Conservation (phyloP, 2,888 invertebrate genomes). For the Xestia ashworthii region DNA sequence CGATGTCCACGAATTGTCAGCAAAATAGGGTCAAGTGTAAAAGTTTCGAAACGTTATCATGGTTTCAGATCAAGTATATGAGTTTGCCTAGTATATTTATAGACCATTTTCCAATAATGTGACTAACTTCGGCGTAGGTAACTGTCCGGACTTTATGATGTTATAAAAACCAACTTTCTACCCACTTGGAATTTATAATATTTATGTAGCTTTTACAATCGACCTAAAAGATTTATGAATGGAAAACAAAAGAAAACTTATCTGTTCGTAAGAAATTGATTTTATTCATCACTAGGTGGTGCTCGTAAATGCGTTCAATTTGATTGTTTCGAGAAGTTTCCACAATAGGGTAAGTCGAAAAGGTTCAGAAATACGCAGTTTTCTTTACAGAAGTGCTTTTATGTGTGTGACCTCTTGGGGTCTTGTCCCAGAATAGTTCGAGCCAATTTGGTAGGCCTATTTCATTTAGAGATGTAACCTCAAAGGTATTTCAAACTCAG, state of each 20-base stretch:
- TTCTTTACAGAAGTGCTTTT: constrained; percentile 42
- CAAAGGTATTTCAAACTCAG: constrained; percentile 7
- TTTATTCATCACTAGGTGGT: constrained; percentile 57
- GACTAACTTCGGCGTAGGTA: background rate
- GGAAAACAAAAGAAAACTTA: constrained; percentile 50
- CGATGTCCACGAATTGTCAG: background rate
- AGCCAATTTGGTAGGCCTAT: constrained; percentile 23
- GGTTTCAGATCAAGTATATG: background rate
- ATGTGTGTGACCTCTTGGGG: constrained; percentile 40
- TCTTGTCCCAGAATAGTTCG: constrained; percentile 39
- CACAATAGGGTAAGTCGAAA: constrained; percentile 17
- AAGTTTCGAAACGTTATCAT: background rate
- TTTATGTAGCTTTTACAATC: constrained; percentile 3
- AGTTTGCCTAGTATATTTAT: too few species aligned
- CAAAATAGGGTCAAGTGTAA: background rate
- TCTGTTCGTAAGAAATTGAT: constrained; percentile 57
- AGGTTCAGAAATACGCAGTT: constrained; percentile 27
- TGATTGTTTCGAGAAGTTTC: constrained; percentile 67
- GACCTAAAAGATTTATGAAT: constrained; percentile 42
- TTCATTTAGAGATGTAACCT: constrained; percentile 19
- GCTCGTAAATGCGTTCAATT: constrained; percentile 65
- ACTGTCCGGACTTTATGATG: background rate
- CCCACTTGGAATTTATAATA: constrained; percentile 9
- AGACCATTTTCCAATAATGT: constrained; percentile 1
- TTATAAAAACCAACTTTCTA: background rate